phyloP scores from a whole-genome alignment of 2,888 invertebrate species.

The Dorcus hopei region DNA sequence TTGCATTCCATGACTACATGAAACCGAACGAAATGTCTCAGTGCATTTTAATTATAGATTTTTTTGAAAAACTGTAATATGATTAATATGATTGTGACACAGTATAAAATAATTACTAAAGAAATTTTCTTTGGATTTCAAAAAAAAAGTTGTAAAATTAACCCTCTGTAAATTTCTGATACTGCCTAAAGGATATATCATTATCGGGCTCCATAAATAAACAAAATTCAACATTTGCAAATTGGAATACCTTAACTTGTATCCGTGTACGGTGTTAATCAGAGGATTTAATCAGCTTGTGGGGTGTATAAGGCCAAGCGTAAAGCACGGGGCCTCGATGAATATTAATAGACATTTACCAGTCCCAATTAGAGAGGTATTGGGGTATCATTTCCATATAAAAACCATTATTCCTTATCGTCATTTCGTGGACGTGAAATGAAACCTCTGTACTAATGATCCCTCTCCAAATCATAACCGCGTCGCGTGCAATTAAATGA shows the following conservation, averaged over 20 bases:
- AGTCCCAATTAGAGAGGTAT: slow-evolving; percentile 44
- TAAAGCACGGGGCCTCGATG: slow-evolving; percentile 29
- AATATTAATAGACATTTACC: slow-evolving; percentile 45
- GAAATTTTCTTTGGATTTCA: too few species aligned
- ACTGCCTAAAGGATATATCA: too few species aligned
- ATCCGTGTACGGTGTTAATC: slow-evolving; percentile 11
- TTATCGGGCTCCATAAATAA: too few species aligned
- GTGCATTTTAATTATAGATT: too few species aligned
- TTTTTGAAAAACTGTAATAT: too few species aligned
- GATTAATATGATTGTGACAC: too few species aligned
- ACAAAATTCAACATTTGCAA: too few species aligned
- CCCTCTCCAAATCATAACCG: slow-evolving; percentile 6
- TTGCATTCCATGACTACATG: too few species aligned
- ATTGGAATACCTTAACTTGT: not conserved
- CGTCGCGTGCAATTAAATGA: not conserved
- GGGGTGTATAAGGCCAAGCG: slow-evolving; percentile 1
- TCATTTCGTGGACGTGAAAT: slow-evolving; percentile 20
- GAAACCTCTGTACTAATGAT: slow-evolving; percentile 14
- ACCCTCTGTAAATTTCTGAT: too few species aligned
- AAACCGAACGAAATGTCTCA: too few species aligned
- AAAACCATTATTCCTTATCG: slow-evolving; percentile 46
- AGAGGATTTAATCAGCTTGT: slow-evolving; percentile 13
- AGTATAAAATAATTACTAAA: too few species aligned
- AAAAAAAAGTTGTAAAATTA: too few species aligned
- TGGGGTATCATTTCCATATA: slow-evolving; percentile 40